Conservation (phyloP, 2,797 vertebrate species). For the Acanthurus leucopareius region DNA sequence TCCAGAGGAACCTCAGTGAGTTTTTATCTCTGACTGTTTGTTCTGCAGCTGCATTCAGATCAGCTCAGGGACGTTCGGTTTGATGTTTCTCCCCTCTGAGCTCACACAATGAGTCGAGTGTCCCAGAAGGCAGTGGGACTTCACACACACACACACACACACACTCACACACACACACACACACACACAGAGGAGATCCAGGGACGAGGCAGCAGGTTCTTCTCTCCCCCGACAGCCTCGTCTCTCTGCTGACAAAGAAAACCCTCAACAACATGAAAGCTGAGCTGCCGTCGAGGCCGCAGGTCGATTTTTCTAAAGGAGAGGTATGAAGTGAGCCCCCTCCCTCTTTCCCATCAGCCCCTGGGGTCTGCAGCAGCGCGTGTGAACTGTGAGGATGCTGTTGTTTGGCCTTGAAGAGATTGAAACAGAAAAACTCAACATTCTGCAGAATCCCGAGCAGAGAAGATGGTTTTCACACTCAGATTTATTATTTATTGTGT, state of each 20-base stretch:
- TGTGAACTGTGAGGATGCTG: constrained; percentile 26
- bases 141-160: too few species aligned
- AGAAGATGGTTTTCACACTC: too few species aligned
- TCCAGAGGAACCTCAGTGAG: too few species aligned
- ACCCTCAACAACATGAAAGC: constrained; percentile 3
- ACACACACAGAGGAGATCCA: background rate
- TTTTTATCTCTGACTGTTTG: background rate
- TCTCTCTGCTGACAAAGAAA: constrained; percentile 1
- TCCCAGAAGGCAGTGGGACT: constrained; percentile 35
- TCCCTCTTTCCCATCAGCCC: constrained; percentile 41
- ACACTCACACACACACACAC: background rate
- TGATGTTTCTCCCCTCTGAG: constrained; percentile 6
- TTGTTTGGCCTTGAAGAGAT: constrained; percentile 39
- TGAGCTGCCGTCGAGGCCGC: constrained; percentile 1
- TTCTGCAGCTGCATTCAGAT: constrained; percentile 14
- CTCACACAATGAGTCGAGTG: background rate
- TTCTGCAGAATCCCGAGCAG: constrained; percentile 2
- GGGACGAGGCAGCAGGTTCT: background rate
- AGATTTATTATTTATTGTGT: constrained; percentile 33
- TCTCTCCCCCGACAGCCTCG: constrained; percentile 7
- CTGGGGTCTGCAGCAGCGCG: constrained; percentile 23
- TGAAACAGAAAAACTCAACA: background rate
- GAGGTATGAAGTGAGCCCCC: constrained; percentile 27
- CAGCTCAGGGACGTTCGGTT: background rate
- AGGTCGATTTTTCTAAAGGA: constrained; percentile 22